Evolutionary conservation across 30 jellyfish, hydroid and myxozoan species (phyloP).

Genomic region (Clytia hemisphaerica): DNA sequence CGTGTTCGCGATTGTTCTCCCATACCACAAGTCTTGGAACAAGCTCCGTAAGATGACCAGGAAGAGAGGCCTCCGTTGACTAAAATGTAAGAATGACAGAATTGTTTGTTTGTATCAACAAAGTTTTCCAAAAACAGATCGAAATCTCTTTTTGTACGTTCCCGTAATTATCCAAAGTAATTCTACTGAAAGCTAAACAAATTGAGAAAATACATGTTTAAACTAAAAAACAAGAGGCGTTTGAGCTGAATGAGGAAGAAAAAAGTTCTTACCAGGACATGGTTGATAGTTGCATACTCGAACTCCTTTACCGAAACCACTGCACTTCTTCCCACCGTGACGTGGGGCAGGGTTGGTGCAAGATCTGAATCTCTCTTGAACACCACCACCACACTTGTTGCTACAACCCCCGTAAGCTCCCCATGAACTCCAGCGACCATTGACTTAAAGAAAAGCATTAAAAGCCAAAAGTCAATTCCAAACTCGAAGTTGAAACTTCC

Average conservation of each 20-base stretch:
- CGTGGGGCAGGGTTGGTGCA: conserved; percentile 63
- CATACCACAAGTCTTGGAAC: conserved; percentile 35
- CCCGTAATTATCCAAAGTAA: no score
- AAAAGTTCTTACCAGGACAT: conserved; percentile 87
- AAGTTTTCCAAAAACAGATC: no score
- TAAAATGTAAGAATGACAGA: neutral
- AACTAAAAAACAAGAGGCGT: no score
- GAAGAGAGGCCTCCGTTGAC: conserved; percentile 50
- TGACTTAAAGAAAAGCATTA: no score
- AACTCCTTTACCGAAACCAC: conserved; percentile 28
- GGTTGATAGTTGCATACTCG: conserved; percentile 40
- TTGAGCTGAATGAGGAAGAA: no score
- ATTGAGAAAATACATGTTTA: no score
- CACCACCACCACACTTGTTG: no score
- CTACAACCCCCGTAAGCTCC: conserved; percentile 16
- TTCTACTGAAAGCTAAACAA: no score
- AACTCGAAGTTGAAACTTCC: no score
- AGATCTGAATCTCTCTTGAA: conserved; percentile 49
- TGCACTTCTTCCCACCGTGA: conserved; percentile 51
- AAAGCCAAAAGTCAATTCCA: no score
- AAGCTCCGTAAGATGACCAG: conserved; percentile 46
- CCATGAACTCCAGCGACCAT: conserved; percentile 26
- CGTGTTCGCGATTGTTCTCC: conserved; percentile 47
- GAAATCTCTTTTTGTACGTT: no score
- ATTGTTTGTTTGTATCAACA: no score